Evolutionary conservation across 2,113 vertebrate species (phyloP), one percentile per base, ranked within the genome.

Genomic region (Alouatta palliata): DNA sequence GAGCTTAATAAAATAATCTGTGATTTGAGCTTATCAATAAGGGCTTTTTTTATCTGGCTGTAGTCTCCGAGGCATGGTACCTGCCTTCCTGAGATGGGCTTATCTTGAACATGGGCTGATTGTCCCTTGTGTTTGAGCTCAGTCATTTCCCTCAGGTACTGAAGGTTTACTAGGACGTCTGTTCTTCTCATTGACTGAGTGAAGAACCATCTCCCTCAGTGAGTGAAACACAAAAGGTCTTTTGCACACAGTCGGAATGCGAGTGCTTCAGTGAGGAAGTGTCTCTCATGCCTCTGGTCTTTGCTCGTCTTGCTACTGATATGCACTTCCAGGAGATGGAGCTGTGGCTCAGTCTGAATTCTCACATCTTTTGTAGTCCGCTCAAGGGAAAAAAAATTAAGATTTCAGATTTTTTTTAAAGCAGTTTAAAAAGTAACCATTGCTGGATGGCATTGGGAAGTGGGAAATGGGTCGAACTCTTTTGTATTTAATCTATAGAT

Each of bases 291-390:
- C 32, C 45, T 87, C 20, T 11, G 7, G 19, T 64, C 32, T 77
- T 58, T 2, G 23, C 17, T 7, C 27, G 37, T 6, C 27, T 49
- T 95, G 97, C 87, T 92, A 64, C 70, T 68, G 80, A 85, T 5
- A 12, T 61, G 45, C 97, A 95, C 93, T 92, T 89, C 97, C 97
- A 97, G 97, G 40, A 97, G 93, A 86, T 95, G 97, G 97, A 87
- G 94, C 97, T 83, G 37, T 70, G 87, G 80, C 54, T 95, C 94
- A 97, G 93, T 14, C 93, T 92, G 95, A 95, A 70, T 79, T 16
- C 76, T 93, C 64, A 88, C 43, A 21, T 94, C 83, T 64, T 66
- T 90, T 88, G 86, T 32, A 32, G n/a, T 40, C 23, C 0, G 8
- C 20, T 66, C 27, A 12, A 11, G 56, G 64, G 8, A 13, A 23